Conservation (phyloP, 1,140 invertebrate species). For the Heliconius hewitsoni region DNA sequence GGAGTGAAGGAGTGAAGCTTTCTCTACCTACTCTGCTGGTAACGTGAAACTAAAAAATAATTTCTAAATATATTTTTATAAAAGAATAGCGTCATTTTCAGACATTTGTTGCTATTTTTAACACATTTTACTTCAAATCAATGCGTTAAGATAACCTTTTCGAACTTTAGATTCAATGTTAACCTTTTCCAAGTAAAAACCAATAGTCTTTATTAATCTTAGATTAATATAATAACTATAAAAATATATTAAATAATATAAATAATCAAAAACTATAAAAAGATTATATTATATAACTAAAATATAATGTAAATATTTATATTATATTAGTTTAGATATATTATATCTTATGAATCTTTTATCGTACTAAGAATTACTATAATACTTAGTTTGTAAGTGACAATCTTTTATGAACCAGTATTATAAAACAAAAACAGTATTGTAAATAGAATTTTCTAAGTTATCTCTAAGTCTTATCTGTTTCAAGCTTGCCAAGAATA, state of each 20-base stretch:
- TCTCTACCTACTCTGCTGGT: too few species aligned
- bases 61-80: not conserved
- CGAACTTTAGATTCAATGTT: not conserved
- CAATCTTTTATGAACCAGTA: constrained; percentile 24
- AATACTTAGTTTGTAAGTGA: not conserved
- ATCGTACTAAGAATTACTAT: not conserved
- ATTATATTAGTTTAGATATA: not conserved
- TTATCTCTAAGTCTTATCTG: constrained; percentile 28
- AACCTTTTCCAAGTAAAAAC: not conserved
- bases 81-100: not conserved
- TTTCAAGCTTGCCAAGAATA: constrained; percentile 48
- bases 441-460: constrained; percentile 56
- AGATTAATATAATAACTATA: not conserved
- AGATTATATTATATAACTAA: not conserved
- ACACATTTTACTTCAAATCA: not conserved
- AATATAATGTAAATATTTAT: too few species aligned
- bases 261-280: not conserved
- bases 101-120: not conserved
- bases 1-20: too few species aligned
- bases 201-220: not conserved
- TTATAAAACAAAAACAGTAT: constrained; percentile 42
- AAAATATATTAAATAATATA: not conserved
- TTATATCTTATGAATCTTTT: not conserved
- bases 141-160: not conserved
- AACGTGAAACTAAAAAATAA: too few species aligned